Evolutionary conservation across 1,140 invertebrate genomes (phyloP).

Genomic region (Apocrypta bakeri): DNA sequence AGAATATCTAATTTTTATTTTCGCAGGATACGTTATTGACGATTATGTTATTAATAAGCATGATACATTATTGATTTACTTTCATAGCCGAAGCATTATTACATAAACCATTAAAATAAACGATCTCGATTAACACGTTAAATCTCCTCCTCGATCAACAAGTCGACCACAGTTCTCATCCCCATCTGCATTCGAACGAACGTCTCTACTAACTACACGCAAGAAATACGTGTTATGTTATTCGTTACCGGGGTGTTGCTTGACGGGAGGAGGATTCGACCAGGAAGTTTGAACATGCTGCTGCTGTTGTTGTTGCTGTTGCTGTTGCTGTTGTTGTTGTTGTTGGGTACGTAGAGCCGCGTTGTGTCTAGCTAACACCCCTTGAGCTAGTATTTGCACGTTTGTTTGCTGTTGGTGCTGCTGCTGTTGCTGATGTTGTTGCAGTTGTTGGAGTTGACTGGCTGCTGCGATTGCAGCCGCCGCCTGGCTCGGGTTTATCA

Average conservation of each 20-base stretch:
- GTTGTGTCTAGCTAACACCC: conserved; percentile 61
- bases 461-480: neutral
- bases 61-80: neutral
- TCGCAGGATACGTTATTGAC: neutral
- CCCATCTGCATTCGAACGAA: neutral
- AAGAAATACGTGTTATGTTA: neutral
- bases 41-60: neutral
- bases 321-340: conserved; percentile 54
- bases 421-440: conserved; percentile 52
- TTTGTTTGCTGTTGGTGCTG: conserved; percentile 68
- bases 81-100: neutral
- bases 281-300: conserved; percentile 61
- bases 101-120: too few relatives aligned
- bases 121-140: neutral
- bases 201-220: neutral
- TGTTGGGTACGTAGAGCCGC: conserved; percentile 50
- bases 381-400: conserved; percentile 68
- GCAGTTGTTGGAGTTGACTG: conserved; percentile 19
- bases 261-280: conserved; percentile 59
- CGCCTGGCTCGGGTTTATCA: conserved; percentile 21
- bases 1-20: neutral
- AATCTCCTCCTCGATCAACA: neutral
- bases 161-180: neutral
- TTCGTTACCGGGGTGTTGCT: conserved; percentile 69
- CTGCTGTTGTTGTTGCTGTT: too few relatives aligned